phyloP scores from a whole-genome alignment of 2,888 invertebrate species.

The Melipona bicolor region DNA sequence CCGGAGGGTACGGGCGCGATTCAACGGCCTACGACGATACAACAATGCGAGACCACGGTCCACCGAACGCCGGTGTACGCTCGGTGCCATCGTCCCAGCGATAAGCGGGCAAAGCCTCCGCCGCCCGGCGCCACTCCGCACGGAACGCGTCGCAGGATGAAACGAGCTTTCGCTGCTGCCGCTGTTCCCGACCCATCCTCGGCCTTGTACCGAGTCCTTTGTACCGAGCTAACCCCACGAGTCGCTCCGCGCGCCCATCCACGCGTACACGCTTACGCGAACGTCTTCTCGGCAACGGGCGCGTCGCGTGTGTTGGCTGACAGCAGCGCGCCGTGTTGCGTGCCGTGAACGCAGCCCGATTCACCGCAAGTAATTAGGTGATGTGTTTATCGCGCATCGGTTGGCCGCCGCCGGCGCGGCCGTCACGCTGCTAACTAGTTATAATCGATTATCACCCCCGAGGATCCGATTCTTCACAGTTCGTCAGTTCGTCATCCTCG shows the following conservation, averaged over 20 bases:
- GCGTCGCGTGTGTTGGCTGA: not conserved
- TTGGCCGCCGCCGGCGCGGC: slow-evolving; percentile 71
- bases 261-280: slow-evolving; percentile 20
- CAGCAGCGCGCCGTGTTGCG: slow-evolving; percentile 49
- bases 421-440: slow-evolving; percentile 71
- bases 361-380: slow-evolving; percentile 82
- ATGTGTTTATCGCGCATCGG: slow-evolving; percentile 81
- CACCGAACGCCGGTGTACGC: slow-evolving; percentile 41
- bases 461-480: slow-evolving; percentile 76
- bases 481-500: slow-evolving; percentile 43
- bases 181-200: not conserved
- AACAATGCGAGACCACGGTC: slow-evolving; percentile 61
- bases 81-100: slow-evolving; percentile 39
- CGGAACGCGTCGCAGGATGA: not conserved
- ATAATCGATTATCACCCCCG: slow-evolving; percentile 78
- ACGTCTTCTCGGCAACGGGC: slow-evolving; percentile 10
- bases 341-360: slow-evolving; percentile 73
- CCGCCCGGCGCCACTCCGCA: not conserved
- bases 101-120: slow-evolving; percentile 25
- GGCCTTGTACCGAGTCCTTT: slow-evolving; percentile 22
- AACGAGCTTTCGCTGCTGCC: not conserved
- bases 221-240: not conserved
- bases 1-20: slow-evolving; percentile 15
- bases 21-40: slow-evolving; percentile 33
- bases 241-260: not conserved